These are phyloP conservation scores for Danionella cerebrum DNA, from an alignment of 2,113 vertebrate genomes.

Conservation along the genomic window DNA sequence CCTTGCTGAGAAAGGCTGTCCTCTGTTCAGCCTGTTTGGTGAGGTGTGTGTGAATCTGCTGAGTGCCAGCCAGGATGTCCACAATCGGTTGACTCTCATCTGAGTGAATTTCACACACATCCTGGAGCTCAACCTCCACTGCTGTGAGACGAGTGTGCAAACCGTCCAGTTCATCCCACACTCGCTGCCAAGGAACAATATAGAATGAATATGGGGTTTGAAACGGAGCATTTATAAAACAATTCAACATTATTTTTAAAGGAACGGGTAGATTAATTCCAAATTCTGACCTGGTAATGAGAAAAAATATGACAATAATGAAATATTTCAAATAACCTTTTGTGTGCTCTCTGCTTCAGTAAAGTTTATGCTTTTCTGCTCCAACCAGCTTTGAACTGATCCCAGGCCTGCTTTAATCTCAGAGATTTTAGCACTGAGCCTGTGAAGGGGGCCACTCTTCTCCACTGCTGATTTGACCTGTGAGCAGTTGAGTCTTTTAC, in stretches of 20 bases:
- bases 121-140: conserved; percentile 80
- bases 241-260: too few relatives aligned
- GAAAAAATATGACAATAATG: too few relatives aligned
- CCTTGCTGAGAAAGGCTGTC: conserved; percentile 83
- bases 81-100: conserved; percentile 67
- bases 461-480: conserved; percentile 71
- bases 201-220: too few relatives aligned
- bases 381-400: conserved; percentile 71
- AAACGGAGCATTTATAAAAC: too few relatives aligned
- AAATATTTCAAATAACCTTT: conserved; percentile 68
- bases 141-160: conserved; percentile 78
- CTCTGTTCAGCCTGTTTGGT: conserved; percentile 77
- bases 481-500: too few relatives aligned
- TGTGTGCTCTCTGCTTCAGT: conserved; percentile 74
- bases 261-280: too few relatives aligned
- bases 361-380: conserved; percentile 68
- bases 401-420: conserved; percentile 72
- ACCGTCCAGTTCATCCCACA: conserved; percentile 81
- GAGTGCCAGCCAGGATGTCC: conserved; percentile 71
- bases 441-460: conserved; percentile 67
- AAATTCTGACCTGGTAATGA: too few relatives aligned
- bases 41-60: conserved; percentile 72
- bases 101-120: conserved; percentile 71
- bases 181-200: conserved; percentile 57
- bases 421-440: conserved; percentile 69